Percentiles rank a stretch among this genome's conserved stretches.
Conservation (phyloP, 1,140 invertebrate genomes). For the Tetranychus urticae region DNA sequence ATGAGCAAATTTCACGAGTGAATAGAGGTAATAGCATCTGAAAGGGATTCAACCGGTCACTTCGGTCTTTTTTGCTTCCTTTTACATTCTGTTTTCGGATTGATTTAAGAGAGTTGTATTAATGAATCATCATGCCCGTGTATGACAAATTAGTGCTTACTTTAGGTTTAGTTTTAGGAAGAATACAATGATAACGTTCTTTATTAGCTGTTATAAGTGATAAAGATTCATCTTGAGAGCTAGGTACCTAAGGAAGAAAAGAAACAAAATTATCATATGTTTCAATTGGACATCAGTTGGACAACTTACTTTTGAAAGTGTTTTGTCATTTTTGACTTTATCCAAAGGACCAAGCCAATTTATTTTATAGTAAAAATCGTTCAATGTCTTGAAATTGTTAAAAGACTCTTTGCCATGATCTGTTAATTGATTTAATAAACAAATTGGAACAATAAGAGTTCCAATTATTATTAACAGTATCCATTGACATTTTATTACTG, state of each 20-base stretch:
- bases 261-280: not conserved
- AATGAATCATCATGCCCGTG: constrained; percentile 7
- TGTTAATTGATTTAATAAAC: not conserved
- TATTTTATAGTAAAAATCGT: not conserved
- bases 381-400: no score
- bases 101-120: constrained; percentile 9
- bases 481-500: no score
- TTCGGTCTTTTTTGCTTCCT: constrained; percentile 15
- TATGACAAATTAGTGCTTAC: constrained; percentile 18
- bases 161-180: constrained; percentile 37
- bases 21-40: constrained; percentile 50
- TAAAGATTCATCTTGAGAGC: constrained; percentile 16
- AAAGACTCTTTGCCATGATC: not conserved
- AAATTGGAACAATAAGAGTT: no score
- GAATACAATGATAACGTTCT: constrained; percentile 35
- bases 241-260: not conserved
- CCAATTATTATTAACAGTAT: no score
- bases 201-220: constrained; percentile 24
- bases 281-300: not conserved
- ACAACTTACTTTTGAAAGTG: not conserved
- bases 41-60: constrained; percentile 39
- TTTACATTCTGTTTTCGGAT: constrained; percentile 15
- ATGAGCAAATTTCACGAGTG: constrained; percentile 45
- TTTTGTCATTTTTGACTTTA: not conserved
- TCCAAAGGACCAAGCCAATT: not conserved